Evolutionary conservation across 2,888 invertebrate genomes (phyloP), one percentile per base, ranked within the genome.

Genomic region (Drosophila pseudotakahashii): DNA sequence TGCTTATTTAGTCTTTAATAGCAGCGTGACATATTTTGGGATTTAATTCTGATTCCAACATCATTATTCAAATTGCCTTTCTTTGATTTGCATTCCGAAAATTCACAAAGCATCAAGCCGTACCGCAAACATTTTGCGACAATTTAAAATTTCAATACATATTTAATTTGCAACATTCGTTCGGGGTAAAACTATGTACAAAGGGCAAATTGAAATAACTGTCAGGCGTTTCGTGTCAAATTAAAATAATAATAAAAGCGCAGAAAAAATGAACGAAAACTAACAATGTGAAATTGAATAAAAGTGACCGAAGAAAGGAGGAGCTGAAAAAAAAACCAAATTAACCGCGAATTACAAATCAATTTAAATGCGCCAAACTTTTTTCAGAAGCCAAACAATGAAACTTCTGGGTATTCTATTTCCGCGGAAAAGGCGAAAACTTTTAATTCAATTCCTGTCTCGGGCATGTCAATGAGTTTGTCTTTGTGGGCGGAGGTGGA

Each of bases 361-460:
- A 86, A 84, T 84, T 84, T 78, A 83, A 83, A 84, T 82, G 75
- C 64, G 62, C 44, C 53, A 34, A 52, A 53, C 47, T 57, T 70
- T 72, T 76, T 63, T 50, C 30, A n/a, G 16, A 14, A n/a, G 36
- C 68, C 67, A 41, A 67, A 42, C 47, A 69, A 68, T 48, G 54
- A 76, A 75, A 73, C 55, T 73, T 61, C 61, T 52, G 42, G 59
- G 64, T 71, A 67, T 78, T 81, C 74, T 68, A 58, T 55, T 59
- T 67, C 54, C 64, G 23, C 42, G 62, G 45, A 48, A 19, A 37
- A 37, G 14, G 41, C 36, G 42, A 32, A 81, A 84, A 85, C 76
- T 85, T 85, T 85, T 85, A 85, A 86, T 85, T 86, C 84, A 85
- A 85, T 85, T 81, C 80, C 73, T 77, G 84, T 81, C 84, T 80